Conservation (phyloP, 2,888 invertebrate species). For the Drosophila paramelanica region DNA sequence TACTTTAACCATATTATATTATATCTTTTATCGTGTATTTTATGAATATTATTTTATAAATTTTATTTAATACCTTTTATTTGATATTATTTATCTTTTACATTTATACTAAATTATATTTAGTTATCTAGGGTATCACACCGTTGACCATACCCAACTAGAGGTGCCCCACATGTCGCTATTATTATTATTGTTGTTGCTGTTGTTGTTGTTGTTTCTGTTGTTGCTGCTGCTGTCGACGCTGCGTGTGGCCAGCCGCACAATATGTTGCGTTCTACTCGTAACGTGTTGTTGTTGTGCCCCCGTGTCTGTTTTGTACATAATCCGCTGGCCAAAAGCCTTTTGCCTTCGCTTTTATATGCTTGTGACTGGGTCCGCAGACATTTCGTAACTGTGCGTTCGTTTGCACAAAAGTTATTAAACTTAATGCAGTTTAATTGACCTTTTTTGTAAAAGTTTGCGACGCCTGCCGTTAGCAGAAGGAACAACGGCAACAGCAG, state of each 20-base stretch:
- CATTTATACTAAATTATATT: background rate
- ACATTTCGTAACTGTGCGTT: conserved; percentile 54
- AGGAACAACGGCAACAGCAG: conserved; percentile 21
- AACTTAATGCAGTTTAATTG: conserved; percentile 81
- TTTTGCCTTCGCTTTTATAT: conserved; percentile 53
- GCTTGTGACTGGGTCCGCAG: conserved; percentile 48
- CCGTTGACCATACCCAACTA: background rate
- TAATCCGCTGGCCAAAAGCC: conserved; percentile 70
- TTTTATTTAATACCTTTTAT: too few relatives aligned
- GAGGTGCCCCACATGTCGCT: background rate
- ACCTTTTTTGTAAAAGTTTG: conserved; percentile 78
- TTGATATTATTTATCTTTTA: too few relatives aligned
- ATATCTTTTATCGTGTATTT: background rate
- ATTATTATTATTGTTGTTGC: conserved; percentile 31
- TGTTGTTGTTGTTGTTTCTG: conserved; percentile 32
- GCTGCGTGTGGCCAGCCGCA: conserved; percentile 76
- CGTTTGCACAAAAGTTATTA: conserved; percentile 75
- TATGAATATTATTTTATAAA: background rate
- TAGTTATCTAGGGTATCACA: conserved; percentile 10
- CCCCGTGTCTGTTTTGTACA: conserved; percentile 66
- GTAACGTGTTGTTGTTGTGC: conserved; percentile 34
- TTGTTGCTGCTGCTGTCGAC: conserved; percentile 50
- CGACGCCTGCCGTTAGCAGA: conserved; percentile 71
- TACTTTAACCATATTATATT: too few relatives aligned
- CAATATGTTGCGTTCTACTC: conserved; percentile 68